A percentile compares a stretch with the other conserved stretches of the same genome.
Conservation (phyloP, 2,888 invertebrate species). For the Apantesis nais region DNA sequence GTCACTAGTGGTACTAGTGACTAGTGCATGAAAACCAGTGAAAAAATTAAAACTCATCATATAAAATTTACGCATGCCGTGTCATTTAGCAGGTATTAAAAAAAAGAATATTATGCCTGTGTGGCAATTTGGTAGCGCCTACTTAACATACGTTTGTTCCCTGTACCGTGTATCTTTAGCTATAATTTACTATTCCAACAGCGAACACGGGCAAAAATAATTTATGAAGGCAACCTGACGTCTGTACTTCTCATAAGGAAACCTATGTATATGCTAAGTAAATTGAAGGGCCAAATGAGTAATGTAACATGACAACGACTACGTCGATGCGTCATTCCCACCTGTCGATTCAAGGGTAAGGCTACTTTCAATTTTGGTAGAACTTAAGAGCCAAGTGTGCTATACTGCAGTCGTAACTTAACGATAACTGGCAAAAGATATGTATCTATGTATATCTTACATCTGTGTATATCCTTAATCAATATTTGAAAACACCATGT, state of each 20-base stretch:
- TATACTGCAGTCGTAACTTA: background rate
- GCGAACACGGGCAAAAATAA: conserved; percentile 17
- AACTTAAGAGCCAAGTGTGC: background rate
- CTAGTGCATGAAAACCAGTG: background rate
- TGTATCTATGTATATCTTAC: no score
- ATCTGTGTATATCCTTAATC: no score
- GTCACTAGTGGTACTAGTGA: background rate
- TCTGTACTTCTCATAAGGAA: background rate
- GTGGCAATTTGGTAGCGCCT: background rate
- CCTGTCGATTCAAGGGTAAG: background rate
- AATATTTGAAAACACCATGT: no score
- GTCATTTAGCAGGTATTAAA: background rate
- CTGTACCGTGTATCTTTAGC: background rate
- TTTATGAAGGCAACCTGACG: conserved; percentile 16
- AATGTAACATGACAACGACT: conserved; percentile 1
- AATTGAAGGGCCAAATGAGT: conserved; percentile 5
- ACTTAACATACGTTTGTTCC: background rate
- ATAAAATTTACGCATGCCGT: background rate
- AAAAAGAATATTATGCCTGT: background rate
- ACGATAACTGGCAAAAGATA: no score
- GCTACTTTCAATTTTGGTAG: background rate
- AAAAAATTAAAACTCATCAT: background rate
- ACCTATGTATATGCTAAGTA: background rate
- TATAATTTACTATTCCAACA: conserved; percentile 21
- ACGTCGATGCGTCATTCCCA: background rate